Evolutionary conservation across 2,113 vertebrate species (phyloP).

Genomic region (Eolophus roseicapilla): DNA sequence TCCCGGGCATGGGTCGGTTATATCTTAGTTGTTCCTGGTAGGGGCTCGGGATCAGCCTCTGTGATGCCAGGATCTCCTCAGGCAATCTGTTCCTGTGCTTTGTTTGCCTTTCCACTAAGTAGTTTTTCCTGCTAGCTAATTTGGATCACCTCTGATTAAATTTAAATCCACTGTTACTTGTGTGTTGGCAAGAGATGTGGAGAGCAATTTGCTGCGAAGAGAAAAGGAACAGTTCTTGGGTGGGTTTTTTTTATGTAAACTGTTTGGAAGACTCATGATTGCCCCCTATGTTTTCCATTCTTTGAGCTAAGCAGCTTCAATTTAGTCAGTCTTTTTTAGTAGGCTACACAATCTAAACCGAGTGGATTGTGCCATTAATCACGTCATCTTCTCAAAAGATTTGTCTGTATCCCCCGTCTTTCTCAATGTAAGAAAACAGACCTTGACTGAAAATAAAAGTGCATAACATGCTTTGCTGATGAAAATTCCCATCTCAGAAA

Average conservation of each 20-base stretch:
- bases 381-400: neutral
- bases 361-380: neutral
- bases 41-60: fast-evolving
- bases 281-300: neutral
- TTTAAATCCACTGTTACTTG: neutral
- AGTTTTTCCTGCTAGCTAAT: neutral
- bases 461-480: neutral
- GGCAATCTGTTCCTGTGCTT: neutral
- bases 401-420: neutral
- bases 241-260: neutral
- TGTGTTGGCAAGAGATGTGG: neutral
- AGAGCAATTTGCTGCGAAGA: neutral
- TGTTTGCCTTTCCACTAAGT: neutral
- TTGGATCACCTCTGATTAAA: neutral
- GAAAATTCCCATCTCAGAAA: neutral
- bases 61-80: neutral
- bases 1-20: neutral
- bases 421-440: neutral
- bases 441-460: neutral
- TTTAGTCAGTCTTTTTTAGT: neutral
- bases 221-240: neutral
- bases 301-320: neutral
- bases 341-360: neutral
- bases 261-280: neutral
- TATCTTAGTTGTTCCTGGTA: neutral